A percentile compares a stretch with the other conserved stretches of the same genome.
phyloP scores from a whole-genome alignment of 2,888 invertebrate species.

The Onthophagus sagittarius region DNA sequence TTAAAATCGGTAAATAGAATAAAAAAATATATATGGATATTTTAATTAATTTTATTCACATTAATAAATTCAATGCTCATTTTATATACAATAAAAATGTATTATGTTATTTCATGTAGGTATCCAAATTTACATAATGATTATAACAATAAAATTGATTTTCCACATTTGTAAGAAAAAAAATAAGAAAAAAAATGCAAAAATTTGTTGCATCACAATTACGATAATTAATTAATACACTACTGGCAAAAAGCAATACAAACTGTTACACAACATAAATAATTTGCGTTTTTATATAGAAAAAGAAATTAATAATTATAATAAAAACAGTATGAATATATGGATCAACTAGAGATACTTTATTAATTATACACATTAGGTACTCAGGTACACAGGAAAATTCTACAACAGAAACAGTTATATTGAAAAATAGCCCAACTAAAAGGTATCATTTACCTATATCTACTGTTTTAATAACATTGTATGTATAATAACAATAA shows the following conservation, averaged over 20 bases:
- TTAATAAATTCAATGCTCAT: constrained; percentile 3
- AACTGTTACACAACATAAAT: not conserved
- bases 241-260: not conserved
- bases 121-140: not conserved
- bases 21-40: not conserved
- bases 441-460: no score
- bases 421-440: not conserved
- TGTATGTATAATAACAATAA: not conserved
- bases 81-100: constrained; percentile 12
- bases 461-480: not conserved
- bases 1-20: no score
- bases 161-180: not conserved
- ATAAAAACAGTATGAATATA: not conserved
- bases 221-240: constrained; percentile 4
- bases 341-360: not conserved
- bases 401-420: not conserved
- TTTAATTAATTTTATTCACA: constrained; percentile 1
- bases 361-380: not conserved
- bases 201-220: not conserved
- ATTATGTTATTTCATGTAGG: not conserved
- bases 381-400: not conserved
- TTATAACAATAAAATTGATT: not conserved
- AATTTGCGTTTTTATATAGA: not conserved
- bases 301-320: not conserved
- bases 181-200: not conserved